Conservation (phyloP, 2,797 vertebrate genomes). For the Pangasius macronema region DNA sequence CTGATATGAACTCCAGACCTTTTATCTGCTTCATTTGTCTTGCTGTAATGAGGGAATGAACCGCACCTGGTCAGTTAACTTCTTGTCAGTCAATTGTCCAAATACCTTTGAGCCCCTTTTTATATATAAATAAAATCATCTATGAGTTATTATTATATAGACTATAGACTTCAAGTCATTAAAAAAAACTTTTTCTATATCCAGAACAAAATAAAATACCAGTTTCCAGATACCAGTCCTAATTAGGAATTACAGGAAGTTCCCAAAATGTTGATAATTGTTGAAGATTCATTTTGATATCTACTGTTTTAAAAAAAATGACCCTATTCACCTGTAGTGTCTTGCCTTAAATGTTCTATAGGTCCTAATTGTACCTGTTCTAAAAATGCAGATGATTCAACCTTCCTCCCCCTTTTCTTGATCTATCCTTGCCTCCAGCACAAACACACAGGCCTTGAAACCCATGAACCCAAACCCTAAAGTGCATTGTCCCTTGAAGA, state of each 20-base stretch:
- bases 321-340: neutral
- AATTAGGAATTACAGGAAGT: neutral
- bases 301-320: neutral
- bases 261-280: neutral
- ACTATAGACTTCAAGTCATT: too few relatives aligned
- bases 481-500: slow-evolving; percentile 4
- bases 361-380: neutral
- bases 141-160: too few relatives aligned
- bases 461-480: neutral
- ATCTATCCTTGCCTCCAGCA: neutral
- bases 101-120: too few relatives aligned
- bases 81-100: too few relatives aligned
- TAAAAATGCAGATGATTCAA: neutral
- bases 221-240: too few relatives aligned
- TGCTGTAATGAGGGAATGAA: too few relatives aligned
- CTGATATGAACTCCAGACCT: too few relatives aligned
- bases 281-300: neutral
- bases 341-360: neutral
- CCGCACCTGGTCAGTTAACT: too few relatives aligned
- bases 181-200: too few relatives aligned
- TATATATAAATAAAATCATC: too few relatives aligned
- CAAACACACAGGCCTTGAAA: neutral
- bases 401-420: neutral
- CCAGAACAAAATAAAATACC: too few relatives aligned
- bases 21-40: too few relatives aligned